Evolutionary conservation across 2,888 invertebrate genomes (phyloP).

Genomic region (Mesorhabditis sp.): DNA sequence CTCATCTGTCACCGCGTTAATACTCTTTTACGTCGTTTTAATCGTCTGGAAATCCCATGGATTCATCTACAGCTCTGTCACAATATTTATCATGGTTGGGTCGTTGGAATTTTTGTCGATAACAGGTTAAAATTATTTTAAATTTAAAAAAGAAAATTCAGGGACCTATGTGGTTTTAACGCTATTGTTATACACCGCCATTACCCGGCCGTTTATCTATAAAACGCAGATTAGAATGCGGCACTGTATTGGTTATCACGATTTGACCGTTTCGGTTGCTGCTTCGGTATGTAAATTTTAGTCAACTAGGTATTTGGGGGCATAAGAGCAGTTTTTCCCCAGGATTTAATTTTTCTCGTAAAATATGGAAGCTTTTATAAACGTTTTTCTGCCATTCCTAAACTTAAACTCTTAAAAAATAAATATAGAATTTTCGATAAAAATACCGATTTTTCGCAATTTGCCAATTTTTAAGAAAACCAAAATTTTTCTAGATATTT

Average conservation of each 20-base stretch:
- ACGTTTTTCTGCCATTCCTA: background rate
- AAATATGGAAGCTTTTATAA: background rate
- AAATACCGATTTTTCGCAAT: background rate
- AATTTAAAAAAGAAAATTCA: slow-evolving; percentile 14
- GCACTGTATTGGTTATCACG: slow-evolving; percentile 36
- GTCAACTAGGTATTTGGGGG: too few relatives aligned
- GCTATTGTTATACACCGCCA: slow-evolving; percentile 46
- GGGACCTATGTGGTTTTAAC: slow-evolving; percentile 47
- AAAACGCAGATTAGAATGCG: slow-evolving; percentile 31
- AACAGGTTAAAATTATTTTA: slow-evolving; percentile 22
- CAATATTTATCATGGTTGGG: slow-evolving; percentile 48
- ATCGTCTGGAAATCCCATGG: slow-evolving; percentile 47
- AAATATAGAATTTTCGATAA: too few relatives aligned
- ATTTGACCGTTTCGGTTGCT: slow-evolving; percentile 41
- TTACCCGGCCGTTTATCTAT: slow-evolving; percentile 48
- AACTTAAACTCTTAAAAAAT: background rate
- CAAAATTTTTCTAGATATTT: too few relatives aligned
- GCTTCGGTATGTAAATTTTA: slow-evolving; percentile 31
- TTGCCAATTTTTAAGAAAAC: background rate
- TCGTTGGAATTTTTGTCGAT: slow-evolving; percentile 42
- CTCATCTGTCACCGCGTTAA: slow-evolving; percentile 40
- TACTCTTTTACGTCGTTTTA: slow-evolving; percentile 47
- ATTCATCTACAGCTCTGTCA: slow-evolving; percentile 46
- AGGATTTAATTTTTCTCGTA: background rate
- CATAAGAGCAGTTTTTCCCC: too few relatives aligned